These are phyloP conservation scores for Tridacna crocea DNA, from an alignment of 2,888 invertebrate genomes.

Conservation along the genomic window DNA sequence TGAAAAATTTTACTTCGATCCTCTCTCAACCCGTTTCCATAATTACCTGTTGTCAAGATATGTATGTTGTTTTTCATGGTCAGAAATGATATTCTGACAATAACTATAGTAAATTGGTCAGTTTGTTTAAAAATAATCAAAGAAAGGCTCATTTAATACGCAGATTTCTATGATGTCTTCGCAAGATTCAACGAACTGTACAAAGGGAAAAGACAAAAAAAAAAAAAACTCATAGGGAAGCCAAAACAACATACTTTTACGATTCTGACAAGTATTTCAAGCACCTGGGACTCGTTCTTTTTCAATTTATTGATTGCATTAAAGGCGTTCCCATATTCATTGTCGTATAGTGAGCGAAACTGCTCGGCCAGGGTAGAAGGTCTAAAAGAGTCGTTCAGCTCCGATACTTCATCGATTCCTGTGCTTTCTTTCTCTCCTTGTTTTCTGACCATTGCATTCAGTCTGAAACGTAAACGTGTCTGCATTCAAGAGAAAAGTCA, in stretches of 20 bases:
- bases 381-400: constrained; percentile 43
- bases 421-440: background rate
- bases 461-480: background rate
- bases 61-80: too few species aligned
- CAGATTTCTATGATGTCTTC: too few species aligned
- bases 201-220: too few species aligned
- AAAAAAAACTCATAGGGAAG: too few species aligned
- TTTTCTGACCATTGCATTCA: background rate
- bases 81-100: too few species aligned
- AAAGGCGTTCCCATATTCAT: constrained; percentile 27
- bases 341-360: constrained; percentile 29
- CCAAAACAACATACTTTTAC: constrained; percentile 7
- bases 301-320: background rate
- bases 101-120: too few species aligned
- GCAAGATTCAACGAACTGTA: too few species aligned
- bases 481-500: background rate
- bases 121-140: too few species aligned
- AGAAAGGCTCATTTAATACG: too few species aligned
- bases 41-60: too few species aligned
- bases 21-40: too few species aligned
- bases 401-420: background rate
- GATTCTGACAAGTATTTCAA: background rate
- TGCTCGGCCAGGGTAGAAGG: constrained; percentile 39
- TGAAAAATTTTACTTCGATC: too few species aligned
- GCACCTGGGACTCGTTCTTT: background rate